Base-by-base conservation (phyloP, 2,113 vertebrate species). In the Carassius gibelio region DNA sequence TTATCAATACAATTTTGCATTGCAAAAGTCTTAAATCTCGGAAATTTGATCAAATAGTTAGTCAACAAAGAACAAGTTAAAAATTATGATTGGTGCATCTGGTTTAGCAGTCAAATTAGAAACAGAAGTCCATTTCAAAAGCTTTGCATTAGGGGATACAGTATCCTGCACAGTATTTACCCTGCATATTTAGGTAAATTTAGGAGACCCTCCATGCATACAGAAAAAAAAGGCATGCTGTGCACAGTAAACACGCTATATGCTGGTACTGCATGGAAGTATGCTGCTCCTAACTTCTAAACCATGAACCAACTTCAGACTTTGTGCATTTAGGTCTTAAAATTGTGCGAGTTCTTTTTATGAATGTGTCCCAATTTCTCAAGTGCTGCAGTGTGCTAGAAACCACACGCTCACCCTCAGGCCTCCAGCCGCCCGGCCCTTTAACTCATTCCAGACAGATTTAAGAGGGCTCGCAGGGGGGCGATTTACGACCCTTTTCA, bases 401-500 rank as follows among this genome's bases (percentile, higher is more conserved):
- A 75, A 83, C 81, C 26, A 5, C 82, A 75, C 81, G 52, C 10
- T 48, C 45, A 3, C 45, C 9, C 21, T 69, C 74, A 86, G 82
- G 38, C 8, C 69, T 87, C 75, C 38, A 62, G 1, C 19, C 19
- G 38, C 11, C 17, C 74, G 42, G 88, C 71, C 52, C n/a, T 64
- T 5, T 30, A 74, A 81, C 68, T 77, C 21, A 45, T 64, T 42
- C 61, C 57, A 48, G 59, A 17, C 59, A 80, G n/a, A 26, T 80
- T 21, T 61, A 42, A 42, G 17, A 62, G 85, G 38, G 38, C 5
- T 81, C 81, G 0, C 9, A 76, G 36, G 75, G 83, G 79, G 83
- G 79, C 72, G 82, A 62, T 86, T 84, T 82, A 85, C 81, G 81
- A 26, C 34, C 15, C 66, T 50, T 81, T 85, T 55, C 77, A 76